phyloP scores from a whole-genome alignment of 2,113 vertebrate species.

The Thunnus maccoyii region DNA sequence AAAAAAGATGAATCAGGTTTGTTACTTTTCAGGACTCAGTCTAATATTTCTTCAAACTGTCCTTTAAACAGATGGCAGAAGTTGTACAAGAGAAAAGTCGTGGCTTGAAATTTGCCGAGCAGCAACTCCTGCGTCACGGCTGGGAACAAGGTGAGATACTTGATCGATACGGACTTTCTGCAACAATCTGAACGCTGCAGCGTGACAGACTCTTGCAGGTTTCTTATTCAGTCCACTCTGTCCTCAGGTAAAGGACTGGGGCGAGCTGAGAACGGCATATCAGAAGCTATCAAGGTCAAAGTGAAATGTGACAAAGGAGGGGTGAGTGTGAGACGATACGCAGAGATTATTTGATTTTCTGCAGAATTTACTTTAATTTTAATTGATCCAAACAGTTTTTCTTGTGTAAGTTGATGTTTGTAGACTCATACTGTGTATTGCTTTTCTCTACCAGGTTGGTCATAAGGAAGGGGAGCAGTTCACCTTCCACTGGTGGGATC shows the following conservation, averaged over 20 bases:
- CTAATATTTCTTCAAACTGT: background rate
- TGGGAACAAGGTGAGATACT: constrained; percentile 87
- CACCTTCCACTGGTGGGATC: constrained; percentile 97
- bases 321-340: constrained; percentile 80
- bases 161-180: background rate
- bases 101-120: constrained; percentile 89
- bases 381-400: background rate
- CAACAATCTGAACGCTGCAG: fast-evolving
- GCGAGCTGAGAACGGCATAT: constrained; percentile 88
- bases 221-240: background rate
- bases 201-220: background rate
- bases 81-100: constrained; percentile 67
- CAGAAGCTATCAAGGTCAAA: constrained; percentile 91
- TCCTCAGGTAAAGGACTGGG: constrained; percentile 92
- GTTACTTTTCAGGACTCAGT: no score
- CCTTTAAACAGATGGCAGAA: constrained; percentile 70
- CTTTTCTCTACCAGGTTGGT: constrained; percentile 85
- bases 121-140: constrained; percentile 90
- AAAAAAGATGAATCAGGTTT: no score
- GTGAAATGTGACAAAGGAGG: constrained; percentile 92
- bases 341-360: background rate
- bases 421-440: background rate
- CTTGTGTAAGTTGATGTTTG: background rate
- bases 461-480: constrained; percentile 92
- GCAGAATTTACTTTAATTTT: background rate